phyloP scores from a whole-genome alignment of 30 jellyfish, hydroid and myxozoan genomes.

The Cassiopea xamachana region DNA sequence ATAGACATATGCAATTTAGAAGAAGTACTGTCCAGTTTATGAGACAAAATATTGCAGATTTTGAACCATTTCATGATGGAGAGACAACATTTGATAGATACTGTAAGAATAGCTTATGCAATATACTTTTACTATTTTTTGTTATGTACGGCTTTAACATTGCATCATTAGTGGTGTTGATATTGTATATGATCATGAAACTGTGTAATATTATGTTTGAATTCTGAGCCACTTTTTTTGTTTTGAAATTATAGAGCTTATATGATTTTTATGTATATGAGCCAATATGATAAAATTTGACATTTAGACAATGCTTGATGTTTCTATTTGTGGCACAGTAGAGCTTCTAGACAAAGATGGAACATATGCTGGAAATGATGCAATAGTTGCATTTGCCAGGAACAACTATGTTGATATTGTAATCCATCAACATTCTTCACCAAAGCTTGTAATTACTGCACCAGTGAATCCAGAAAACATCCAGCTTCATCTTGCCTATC shows the following conservation, averaged over 20 bases:
- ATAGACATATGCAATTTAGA: slow-evolving; percentile 58
- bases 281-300: too few species aligned
- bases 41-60: slow-evolving; percentile 64
- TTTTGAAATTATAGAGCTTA: too few species aligned
- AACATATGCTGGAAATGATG: slow-evolving; percentile 89
- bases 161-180: too few species aligned
- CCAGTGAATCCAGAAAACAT: slow-evolving; percentile 25
- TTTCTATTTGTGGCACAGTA: slow-evolving; percentile 20
- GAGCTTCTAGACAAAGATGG: slow-evolving; percentile 73
- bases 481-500: slow-evolving; percentile 82
- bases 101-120: too few species aligned
- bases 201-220: too few species aligned
- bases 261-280: too few species aligned
- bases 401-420: slow-evolving; percentile 70
- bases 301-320: too few species aligned
- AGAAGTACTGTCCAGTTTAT: slow-evolving; percentile 66
- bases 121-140: too few species aligned
- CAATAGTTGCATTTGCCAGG: slow-evolving; percentile 87
- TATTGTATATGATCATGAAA: too few species aligned
- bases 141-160: too few species aligned
- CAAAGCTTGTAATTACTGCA: slow-evolving; percentile 73
- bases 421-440: slow-evolving; percentile 83
- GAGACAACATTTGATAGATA: slow-evolving; percentile 58
- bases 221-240: too few species aligned
- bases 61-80: slow-evolving; percentile 85